Percentiles rank a stretch among this genome's conserved stretches.
phyloP scores from a whole-genome alignment of 1,140 invertebrate genomes.

The Listronotus oregonensis region DNA sequence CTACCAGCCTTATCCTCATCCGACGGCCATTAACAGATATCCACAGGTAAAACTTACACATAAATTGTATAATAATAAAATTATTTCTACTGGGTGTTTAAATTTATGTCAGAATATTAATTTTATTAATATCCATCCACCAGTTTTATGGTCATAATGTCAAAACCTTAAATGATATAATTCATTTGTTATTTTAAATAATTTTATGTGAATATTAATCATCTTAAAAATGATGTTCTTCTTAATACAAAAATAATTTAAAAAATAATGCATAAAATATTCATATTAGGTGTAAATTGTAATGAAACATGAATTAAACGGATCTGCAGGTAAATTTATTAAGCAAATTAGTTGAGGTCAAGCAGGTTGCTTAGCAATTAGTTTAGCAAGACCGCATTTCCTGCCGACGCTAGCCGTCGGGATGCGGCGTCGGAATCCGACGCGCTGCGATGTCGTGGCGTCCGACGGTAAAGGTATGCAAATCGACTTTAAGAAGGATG shows the following conservation, averaged over 20 bases:
- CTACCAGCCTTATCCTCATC: slow-evolving; percentile 92
- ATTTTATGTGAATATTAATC: too few species aligned
- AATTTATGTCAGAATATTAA: background rate
- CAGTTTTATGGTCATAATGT: too few species aligned
- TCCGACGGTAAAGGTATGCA: slow-evolving; percentile 16
- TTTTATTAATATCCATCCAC: too few species aligned
- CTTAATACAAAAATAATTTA: too few species aligned
- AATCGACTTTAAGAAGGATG: slow-evolving; percentile 1
- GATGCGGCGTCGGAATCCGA: slow-evolving; percentile 20
- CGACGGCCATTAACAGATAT: slow-evolving; percentile 92
- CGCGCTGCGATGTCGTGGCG: slow-evolving; percentile 3
- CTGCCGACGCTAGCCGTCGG: slow-evolving; percentile 41
- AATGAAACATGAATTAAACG: slow-evolving; percentile 21
- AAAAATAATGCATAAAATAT: background rate
- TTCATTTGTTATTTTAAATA: too few species aligned
- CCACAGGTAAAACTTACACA: slow-evolving; percentile 84
- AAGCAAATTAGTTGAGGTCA: slow-evolving; percentile 51
- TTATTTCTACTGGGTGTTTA: slow-evolving; percentile 11
- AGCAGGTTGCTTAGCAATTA: slow-evolving; percentile 52
- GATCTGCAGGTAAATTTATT: slow-evolving; percentile 46
- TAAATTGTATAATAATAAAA: too few species aligned
- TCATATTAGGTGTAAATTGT: slow-evolving; percentile 28
- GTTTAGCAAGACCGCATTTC: slow-evolving; percentile 53
- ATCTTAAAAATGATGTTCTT: too few species aligned
- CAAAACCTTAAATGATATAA: too few species aligned